phyloP scores from a whole-genome alignment of 2,113 vertebrate genomes.

The Cinclus mexicanus region DNA sequence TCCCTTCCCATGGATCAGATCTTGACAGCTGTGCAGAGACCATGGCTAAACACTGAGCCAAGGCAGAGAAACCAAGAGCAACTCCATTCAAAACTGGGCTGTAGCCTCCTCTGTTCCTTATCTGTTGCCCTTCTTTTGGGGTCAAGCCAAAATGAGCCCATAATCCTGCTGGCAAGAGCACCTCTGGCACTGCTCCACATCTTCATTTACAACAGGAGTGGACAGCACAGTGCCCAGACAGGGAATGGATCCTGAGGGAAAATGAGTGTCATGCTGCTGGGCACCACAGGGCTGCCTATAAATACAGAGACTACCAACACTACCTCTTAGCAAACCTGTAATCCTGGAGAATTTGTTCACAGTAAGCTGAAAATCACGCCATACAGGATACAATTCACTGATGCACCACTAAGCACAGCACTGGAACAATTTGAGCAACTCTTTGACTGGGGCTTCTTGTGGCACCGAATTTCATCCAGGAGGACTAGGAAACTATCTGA shows the following conservation, averaged over 20 bases:
- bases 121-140: not conserved
- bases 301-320: not conserved
- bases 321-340: not conserved
- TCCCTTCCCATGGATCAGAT: not conserved
- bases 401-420: not conserved
- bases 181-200: not conserved
- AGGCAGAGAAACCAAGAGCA: not conserved
- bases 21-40: not conserved
- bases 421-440: not conserved
- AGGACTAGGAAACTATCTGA: not conserved
- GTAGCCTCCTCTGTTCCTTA: not conserved
- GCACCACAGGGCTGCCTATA: not conserved
- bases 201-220: rapidly evolving
- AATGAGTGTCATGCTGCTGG: not conserved
- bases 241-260: not conserved
- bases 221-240: not conserved
- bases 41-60: rapidly evolving
- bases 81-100: not conserved
- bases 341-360: not conserved
- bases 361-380: not conserved
- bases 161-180: not conserved
- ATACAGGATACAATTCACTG: not conserved
- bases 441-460: not conserved
- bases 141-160: not conserved
- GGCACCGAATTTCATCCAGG: not conserved